These are phyloP conservation scores for Aphidius ervi DNA, from an alignment of 1,140 invertebrate genomes.

Conservation along the genomic window DNA sequence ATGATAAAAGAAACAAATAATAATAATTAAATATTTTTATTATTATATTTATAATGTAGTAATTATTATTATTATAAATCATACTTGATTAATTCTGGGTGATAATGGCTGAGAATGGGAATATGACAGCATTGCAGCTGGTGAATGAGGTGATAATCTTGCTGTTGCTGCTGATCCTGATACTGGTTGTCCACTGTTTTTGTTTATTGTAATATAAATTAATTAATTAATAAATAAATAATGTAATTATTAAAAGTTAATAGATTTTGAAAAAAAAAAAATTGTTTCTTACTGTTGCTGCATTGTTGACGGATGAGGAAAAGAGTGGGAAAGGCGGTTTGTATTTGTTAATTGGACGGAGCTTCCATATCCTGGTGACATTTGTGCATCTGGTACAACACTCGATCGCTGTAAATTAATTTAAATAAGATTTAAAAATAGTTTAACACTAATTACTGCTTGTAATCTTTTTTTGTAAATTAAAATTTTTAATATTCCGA, in stretches of 20 bases:
- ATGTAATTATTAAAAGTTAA: not conserved
- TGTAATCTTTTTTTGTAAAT: too few species aligned
- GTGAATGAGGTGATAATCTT: constrained; percentile 49
- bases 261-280: not conserved
- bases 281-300: constrained; percentile 44
- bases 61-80: constrained; percentile 19
- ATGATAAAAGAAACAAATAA: constrained; percentile 10
- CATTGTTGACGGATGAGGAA: constrained; percentile 49
- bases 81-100: constrained; percentile 48
- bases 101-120: constrained; percentile 50
- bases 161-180: constrained; percentile 32
- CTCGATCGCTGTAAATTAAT: constrained; percentile 59
- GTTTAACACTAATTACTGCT: constrained; percentile 5
- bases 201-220: constrained; percentile 47
- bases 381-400: constrained; percentile 65
- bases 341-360: constrained; percentile 53
- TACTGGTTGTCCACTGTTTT: constrained; percentile 49
- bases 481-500: too few species aligned
- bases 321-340: constrained; percentile 50
- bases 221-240: constrained; percentile 35
- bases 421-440: constrained; percentile 5
- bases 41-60: not conserved
- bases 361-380: constrained; percentile 62
- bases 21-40: constrained; percentile 3
- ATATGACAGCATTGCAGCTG: constrained; percentile 46